Conservation (phyloP, 2,888 invertebrate species). For the Pecten maximus region DNA sequence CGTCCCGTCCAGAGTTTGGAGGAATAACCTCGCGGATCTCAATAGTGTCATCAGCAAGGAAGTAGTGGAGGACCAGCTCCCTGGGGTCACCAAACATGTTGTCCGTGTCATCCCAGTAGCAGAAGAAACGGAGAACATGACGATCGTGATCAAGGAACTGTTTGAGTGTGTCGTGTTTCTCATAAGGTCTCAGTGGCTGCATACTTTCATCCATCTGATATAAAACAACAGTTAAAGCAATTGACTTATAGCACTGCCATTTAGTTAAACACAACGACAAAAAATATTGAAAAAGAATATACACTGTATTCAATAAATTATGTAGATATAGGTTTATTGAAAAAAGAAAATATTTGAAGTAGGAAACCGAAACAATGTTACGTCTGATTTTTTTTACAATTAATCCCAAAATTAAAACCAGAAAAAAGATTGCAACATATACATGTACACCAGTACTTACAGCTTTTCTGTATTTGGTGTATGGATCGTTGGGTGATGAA, state of each 20-base stretch:
- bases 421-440: no score
- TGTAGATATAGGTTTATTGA: no score
- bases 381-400: no score
- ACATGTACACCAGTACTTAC: slow-evolving; percentile 62
- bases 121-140: slow-evolving; percentile 89
- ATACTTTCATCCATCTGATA: slow-evolving; percentile 81
- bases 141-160: slow-evolving; percentile 93
- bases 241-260: no score
- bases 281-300: no score
- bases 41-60: slow-evolving; percentile 93
- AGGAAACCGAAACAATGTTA: no score
- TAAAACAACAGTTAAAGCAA: slow-evolving; percentile 10
- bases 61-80: slow-evolving; percentile 91
- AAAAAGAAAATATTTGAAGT: no score
- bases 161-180: slow-evolving; percentile 85
- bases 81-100: slow-evolving; percentile 90
- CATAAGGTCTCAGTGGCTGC: slow-evolving; percentile 82
- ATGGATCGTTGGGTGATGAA: slow-evolving; percentile 78
- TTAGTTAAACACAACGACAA: no score
- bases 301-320: no score
- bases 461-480: slow-evolving; percentile 76
- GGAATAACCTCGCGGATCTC: slow-evolving; percentile 90
- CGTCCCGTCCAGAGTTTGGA: slow-evolving; percentile 87
- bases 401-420: no score
- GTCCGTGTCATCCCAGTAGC: slow-evolving; percentile 94